Evolutionary conservation across 2,888 invertebrate genomes (phyloP), one percentile per base, ranked within the genome.

Genomic region (Pasiphila rectangulata): DNA sequence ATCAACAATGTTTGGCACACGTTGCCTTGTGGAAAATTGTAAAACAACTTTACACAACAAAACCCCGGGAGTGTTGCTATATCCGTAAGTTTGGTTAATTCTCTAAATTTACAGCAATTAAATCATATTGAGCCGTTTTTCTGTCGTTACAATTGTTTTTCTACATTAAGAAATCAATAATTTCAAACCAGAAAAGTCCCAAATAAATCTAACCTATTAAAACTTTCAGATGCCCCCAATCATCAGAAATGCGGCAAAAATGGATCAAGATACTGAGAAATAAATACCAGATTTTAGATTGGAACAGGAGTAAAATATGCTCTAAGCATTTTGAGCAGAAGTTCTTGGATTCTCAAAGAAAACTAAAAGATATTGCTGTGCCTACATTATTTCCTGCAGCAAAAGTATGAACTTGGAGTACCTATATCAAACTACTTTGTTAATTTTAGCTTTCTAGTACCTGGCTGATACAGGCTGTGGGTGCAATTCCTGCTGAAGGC

Each of bases 291-390:
- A 54, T 69, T 27, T 57, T 87, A 24, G 83, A 87, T 51, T 86
- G 82, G 83, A 45, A 57, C 2, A 80, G 64, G 60, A 84, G 83
- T 51, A 78, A 66, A 57, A 79, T 87, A 37, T 87, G 87, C 46
- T 85, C 86, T 0, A 81, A 67, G 51, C 86, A 86, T 64, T 87
- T 87, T 65, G 85, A 86, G 52, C 51, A 64, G 2, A 83, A 75
- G 56, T 78, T 63, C 60, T 78, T 85, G 64, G 82, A 85, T 60
- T 51, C 70, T 0, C 72, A 78, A 37, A 72, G 75, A 51, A 82
- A 57, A 57, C 61, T 87, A 0, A 79, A 67, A 35, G 71, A 75
- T 0, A 70, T 67, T 69, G 85, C 87, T 16, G 49, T 87, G 20
- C 87, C 87, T 13, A 82, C 83, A 23, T 35, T 85, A 37, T 87